Evolutionary conservation across 2,888 invertebrate species (phyloP), one percentile per base, ranked within the genome.

Genomic region (Callimorpha dominula): DNA sequence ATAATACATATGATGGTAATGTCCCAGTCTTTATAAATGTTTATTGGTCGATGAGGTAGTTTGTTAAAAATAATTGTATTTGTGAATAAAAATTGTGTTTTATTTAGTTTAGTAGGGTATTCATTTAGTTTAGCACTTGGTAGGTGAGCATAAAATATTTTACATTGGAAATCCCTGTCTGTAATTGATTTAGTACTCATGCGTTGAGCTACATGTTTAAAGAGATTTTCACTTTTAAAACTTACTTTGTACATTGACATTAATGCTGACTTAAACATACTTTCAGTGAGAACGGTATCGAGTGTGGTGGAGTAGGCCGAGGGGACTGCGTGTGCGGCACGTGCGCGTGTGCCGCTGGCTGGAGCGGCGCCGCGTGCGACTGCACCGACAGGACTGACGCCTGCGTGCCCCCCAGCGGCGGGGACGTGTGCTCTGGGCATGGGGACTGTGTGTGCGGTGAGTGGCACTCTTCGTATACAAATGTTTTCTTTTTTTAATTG

Each of bases 381-480:
- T 97, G 97, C 81, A 90, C 95, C 9, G 88, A 88, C 8, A 89
- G 88, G n/a, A 90, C 85, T 0, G 94, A 96, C 67, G 90, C 94
- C 1, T 97, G 97, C 84, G 88, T 92, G 12, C 93, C 96, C 0
- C 96, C 96, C 0, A 96, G 95, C 0, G 87, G 89, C 0, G 90
- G 93, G 14, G 92, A 93, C 40, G 87, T 96, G 8, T 98, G 98
- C 88, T 97, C 97, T 0, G 97, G 97, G 0, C 96, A 97, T 52
- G 99, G 99, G 1, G 93, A 94, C 4, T 99, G 99, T 88, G 96
- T 96, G 20, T 99, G 99, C 87, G 98, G 98, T 87, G 12, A 88
- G 90, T 76, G 17, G 17, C 5, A 46, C 42, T 65, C 4, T 5
- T 46, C 5, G 15, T 20, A 7, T 20, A 17, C n/a, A 9, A 4